Percentiles rank a stretch among this genome's conserved stretches.
Conservation (phyloP, 2,113 vertebrate species). For the Hemicordylus capensis region DNA sequence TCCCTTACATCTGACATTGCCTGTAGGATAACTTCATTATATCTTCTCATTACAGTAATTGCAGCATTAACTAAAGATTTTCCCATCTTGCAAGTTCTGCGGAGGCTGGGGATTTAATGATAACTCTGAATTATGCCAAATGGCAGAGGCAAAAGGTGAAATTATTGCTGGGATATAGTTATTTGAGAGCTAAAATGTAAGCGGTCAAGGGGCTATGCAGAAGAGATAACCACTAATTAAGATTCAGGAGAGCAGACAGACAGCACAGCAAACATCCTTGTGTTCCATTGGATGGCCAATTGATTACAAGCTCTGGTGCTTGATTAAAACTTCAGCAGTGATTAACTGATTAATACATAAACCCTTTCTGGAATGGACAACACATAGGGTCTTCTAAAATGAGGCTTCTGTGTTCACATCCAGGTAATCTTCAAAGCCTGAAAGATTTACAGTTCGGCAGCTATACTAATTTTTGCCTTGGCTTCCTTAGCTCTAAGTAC, state of each 20-base stretch:
- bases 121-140: constrained; percentile 59
- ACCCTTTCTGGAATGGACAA: background rate
- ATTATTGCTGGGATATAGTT: constrained; percentile 60
- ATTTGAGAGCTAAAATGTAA: constrained; percentile 56
- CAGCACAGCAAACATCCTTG: constrained; percentile 49
- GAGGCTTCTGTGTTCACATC: background rate
- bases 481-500: background rate
- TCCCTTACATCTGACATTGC: constrained; percentile 23
- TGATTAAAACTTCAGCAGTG: constrained; percentile 73
- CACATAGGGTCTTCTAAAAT: background rate
- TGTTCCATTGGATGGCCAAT: constrained; percentile 40
- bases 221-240: constrained; percentile 76
- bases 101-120: constrained; percentile 60
- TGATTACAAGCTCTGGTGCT: constrained; percentile 55
- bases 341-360: constrained; percentile 64
- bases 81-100: constrained; percentile 33
- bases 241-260: constrained; percentile 36
- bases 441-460: background rate
- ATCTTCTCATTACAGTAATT: constrained; percentile 63
- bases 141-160: constrained; percentile 63
- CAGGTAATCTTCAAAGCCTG: background rate
- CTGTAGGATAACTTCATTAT: constrained; percentile 54
- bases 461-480: constrained; percentile 1
- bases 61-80: constrained; percentile 55
- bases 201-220: constrained; percentile 58